Base-by-base conservation (phyloP, 2,113 vertebrate genomes). In the Phoenicopterus ruber region DNA sequence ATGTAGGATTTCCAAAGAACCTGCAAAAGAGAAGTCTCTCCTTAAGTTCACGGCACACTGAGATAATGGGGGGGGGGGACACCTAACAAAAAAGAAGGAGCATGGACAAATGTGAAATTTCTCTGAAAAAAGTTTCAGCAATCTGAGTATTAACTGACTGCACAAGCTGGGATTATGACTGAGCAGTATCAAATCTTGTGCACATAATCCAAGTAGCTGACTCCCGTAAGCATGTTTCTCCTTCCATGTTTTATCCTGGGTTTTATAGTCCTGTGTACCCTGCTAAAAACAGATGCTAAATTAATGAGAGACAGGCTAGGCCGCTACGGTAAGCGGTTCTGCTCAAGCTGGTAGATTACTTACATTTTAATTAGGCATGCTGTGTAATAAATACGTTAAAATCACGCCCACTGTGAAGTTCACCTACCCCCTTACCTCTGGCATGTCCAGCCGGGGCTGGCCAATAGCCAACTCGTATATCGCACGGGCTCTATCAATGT, bases 1-100 rank as follows among this genome's bases (percentile, higher is more conserved):
- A 99, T 99, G 82, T 99, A 99, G 42, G 99, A 99, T 95, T 99
- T 99, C 99, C 99, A 99, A 84, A 99, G 98, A 67, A 99, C 99
- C 99, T 99, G 96, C 28, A 73, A 86, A 83, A 94, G 13, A 85
- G 13, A 87, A 85, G 22, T 14, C 34, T 55, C 76, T 74, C 24
- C 3, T 25, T 31, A 18, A 0, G 2, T 17, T 79, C 34, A 16
- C 0, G 72, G 87, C 17, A 44, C 18, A 9, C 9, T 7, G 59
- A 62, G 34, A 57, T 18, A 32, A 54, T 2, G 7, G 9, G 2
- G 3, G 12, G 3, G 7, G 18, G 21, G 26, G 9, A 25, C 10
- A 12, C n/a, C n/a, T n/a, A n/a, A n/a, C n/a, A 18, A 46, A 17
- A 25, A 13, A 42, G 19, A 9, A 47, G 8, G 34, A 65, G 16